phyloP scores from a whole-genome alignment of 2,113 vertebrate genomes.

The Salvelinus alpinus region DNA sequence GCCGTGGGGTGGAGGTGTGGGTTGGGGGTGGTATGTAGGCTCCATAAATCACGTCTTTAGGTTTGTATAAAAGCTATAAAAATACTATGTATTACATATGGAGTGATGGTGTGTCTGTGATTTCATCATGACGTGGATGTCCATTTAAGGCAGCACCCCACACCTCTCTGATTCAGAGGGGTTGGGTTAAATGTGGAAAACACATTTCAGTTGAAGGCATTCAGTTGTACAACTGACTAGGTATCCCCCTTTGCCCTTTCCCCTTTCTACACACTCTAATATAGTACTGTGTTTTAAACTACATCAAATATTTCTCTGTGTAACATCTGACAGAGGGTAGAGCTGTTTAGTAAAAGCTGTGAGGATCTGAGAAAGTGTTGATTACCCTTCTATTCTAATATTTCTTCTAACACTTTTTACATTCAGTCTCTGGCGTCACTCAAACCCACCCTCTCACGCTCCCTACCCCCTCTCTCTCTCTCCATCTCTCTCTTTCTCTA shows the following conservation, averaged over 20 bases:
- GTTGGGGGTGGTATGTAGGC: no score
- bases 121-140: no score
- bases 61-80: no score
- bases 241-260: no score
- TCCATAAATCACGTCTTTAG: no score
- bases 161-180: no score
- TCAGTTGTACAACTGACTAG: no score
- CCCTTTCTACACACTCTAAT: neutral
- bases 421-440: constrained; percentile 56
- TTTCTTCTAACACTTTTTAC: constrained; percentile 45
- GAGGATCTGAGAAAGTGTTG: constrained; percentile 50
- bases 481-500: neutral
- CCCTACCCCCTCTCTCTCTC: no score
- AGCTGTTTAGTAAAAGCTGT: constrained; percentile 57
- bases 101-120: neutral
- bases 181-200: no score
- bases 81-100: neutral
- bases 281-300: constrained; percentile 33
- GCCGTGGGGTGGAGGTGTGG: no score
- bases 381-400: constrained; percentile 56
- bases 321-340: constrained; percentile 39
- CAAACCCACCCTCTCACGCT: neutral
- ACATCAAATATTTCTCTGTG: constrained; percentile 54
- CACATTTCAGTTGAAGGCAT: no score
- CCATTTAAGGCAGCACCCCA: no score